Evolutionary conservation across 2,797 vertebrate species (phyloP), one percentile per base, ranked within the genome.

Genomic region (Leuciscus waleckii): DNA sequence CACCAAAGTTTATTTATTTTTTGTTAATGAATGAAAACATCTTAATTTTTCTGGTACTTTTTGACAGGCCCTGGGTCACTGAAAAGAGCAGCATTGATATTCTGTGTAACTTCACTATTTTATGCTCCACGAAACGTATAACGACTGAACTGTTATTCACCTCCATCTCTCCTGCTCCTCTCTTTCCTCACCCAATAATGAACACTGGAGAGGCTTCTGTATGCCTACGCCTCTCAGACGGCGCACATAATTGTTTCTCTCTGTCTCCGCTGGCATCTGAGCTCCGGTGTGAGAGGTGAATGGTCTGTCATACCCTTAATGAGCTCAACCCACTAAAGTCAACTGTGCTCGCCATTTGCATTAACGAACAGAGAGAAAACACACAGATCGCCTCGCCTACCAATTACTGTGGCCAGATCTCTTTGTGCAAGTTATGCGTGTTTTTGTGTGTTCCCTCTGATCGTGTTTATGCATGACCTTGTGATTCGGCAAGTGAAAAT

Each of bases 261-360:
- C 51, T 4, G 65, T 73, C 82, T 86, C 82, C 8, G 9, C 49
- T 79, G 67, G 63, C 63, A 29, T 41, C 54, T 65, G 61, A 78
- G 75, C 81, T 75, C n/a, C 10, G 69, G 49, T 61, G n/a, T 74
- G 75, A 49, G 39, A 70, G 70, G 46, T 87, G 78, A 88, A 84
- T 75, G 51, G 77, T 65, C 21, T 75, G 83, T 49, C 78, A 83
- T 83, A 35, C 26, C 56, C 32, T 11, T 90, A 88, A 88, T 88
- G 85, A 88, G 83, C 77, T 83, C 81, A 80, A 49, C 46, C 75
- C 58, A 75, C 85, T 85, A 51, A 81, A 79, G 69, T 79, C 35
- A 61, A 35, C 49, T 68, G 23, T 56, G 32, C 63, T 83, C 80
- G 43, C 32, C 35, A 85, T 82, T 82, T 84, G 58, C 78, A 84